Evolutionary conservation across 2,888 invertebrate species (phyloP), one percentile per base, ranked within the genome.

Genomic region (Ectropis crepuscularia): DNA sequence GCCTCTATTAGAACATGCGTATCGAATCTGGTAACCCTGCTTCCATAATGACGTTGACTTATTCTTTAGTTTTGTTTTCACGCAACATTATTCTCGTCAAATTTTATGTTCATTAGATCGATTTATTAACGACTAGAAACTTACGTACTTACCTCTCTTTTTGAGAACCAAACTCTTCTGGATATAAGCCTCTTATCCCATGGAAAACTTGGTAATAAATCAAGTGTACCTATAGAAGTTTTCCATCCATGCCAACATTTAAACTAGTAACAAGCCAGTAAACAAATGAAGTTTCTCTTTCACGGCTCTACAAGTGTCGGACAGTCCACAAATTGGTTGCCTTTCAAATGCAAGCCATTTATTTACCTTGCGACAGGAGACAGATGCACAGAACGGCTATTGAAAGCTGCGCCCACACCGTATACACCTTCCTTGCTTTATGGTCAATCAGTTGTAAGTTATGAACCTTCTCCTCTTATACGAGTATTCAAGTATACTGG

Each of bases 321-420:
- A 53, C 64, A 64, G 75, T 76, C 73, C 76, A 85, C 87, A 88
- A 88, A 87, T 88, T 86, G 83, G 83, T 84, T 82, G 79, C 87
- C 85, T 87, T 87, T 84, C 85, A 80, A 88, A 85, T 80, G 76
- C 75, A 75, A 68, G 76, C 81, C 74, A 86, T 88, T 86, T 84
- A 82, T 86, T 84, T 80, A 79, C 80, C 78, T 75, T 74, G 67
- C 70, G 75, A 66, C 67, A 53, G 73, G 76, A 78, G 81, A 85
- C 82, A 80, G 82, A 78, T 77, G 73, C 67, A 72, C 72, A 69
- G 74, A 78, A 74, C 69, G 70, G 67, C 62, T 68, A 75, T 77
- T 72, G 81, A 85, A 81, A 80, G 81, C 76, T 77, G 68, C 68
- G 62, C 65, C 70, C 71, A 69, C 72, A 65, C 71, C 73, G 28